Evolutionary conservation across 2,113 vertebrate species (phyloP).

Genomic region (Clupea harengus): DNA sequence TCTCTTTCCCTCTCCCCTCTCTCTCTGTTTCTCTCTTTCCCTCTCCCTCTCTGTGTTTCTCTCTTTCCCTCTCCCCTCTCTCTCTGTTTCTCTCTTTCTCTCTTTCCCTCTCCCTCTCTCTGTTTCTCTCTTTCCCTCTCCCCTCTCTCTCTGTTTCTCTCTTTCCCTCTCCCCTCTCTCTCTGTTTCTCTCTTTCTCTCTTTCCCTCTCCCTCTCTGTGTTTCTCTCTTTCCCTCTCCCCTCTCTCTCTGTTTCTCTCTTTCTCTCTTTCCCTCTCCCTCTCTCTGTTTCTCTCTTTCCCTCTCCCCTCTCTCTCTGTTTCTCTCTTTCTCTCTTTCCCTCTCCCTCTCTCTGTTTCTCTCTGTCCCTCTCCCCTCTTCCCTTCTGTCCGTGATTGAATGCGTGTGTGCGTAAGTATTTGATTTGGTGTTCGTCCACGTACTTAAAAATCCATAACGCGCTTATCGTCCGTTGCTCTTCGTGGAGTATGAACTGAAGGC

Average conservation of each 20-base stretch:
- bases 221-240: slow-evolving; percentile 14
- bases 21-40: neutral
- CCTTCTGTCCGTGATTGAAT: no score
- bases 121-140: neutral
- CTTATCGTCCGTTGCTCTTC: no score
- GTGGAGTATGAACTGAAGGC: no score
- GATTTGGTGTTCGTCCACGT: no score
- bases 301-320: neutral
- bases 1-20: neutral
- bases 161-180: neutral
- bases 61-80: neutral
- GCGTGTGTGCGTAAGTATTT: no score
- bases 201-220: neutral
- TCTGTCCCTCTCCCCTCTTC: neutral
- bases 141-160: neutral
- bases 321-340: neutral
- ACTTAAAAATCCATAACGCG: no score
- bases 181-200: neutral
- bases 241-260: slow-evolving; percentile 28
- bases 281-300: neutral
- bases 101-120: no score
- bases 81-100: slow-evolving; percentile 27
- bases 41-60: neutral
- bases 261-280: no score
- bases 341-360: no score